Conservation (phyloP, 2,888 invertebrate genomes). For the Entomobrya multifasciata region DNA sequence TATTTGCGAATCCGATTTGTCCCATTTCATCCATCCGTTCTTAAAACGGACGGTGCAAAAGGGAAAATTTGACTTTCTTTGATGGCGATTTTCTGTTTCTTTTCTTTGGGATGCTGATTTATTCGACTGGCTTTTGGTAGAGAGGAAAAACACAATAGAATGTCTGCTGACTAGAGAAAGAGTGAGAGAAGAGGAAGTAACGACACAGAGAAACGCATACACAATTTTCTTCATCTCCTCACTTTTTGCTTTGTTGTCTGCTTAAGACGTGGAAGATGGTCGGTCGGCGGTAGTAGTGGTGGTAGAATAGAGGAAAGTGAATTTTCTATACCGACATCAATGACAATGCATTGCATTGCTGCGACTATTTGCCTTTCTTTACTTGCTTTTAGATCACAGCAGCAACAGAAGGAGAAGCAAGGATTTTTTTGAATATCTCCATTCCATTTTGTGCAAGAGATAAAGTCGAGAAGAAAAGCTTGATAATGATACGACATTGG, state of each 20-base stretch:
- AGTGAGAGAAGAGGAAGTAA: not conserved
- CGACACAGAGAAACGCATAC: conserved; percentile 12
- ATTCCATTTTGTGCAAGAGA: conserved; percentile 8
- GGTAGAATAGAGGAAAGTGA: conserved; percentile 28
- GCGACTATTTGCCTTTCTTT: conserved; percentile 33
- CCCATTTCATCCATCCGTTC: too few species aligned
- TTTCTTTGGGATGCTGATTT: conserved; percentile 5
- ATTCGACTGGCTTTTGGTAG: conserved; percentile 20
- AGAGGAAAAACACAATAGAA: conserved; percentile 19
- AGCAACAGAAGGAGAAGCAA: not conserved
- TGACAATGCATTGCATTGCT: not conserved
- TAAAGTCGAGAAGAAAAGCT: conserved; percentile 29
- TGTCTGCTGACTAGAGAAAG: too few species aligned
- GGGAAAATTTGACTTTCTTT: too few species aligned
- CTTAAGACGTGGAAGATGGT: not conserved
- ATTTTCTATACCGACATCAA: conserved; percentile 17
- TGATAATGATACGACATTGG: conserved; percentile 39
- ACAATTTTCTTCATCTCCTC: not conserved
- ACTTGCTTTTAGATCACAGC: not conserved
- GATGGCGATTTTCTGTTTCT: not conserved
- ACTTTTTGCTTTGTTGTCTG: not conserved
- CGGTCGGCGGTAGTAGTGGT: not conserved
- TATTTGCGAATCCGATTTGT: too few species aligned
- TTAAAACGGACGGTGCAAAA: too few species aligned
- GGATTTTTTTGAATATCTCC: not conserved